These are phyloP conservation scores for Corythoichthys haematopterus DNA, from an alignment of 2,113 vertebrate species.

Conservation along the genomic window DNA sequence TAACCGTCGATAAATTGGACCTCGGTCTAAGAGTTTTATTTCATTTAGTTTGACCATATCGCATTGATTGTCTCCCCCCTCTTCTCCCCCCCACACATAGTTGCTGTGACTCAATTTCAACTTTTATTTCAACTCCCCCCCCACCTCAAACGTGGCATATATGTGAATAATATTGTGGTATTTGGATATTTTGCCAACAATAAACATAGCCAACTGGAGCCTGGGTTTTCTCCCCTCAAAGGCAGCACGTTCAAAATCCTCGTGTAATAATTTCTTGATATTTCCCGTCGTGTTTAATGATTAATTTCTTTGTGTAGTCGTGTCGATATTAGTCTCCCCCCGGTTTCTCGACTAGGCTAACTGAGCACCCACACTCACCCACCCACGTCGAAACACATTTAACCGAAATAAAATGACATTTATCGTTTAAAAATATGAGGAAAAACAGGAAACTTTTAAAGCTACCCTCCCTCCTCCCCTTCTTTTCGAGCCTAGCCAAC, in stretches of 20 bases:
- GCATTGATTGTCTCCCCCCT: slow-evolving; percentile 67
- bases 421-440: slow-evolving; percentile 6
- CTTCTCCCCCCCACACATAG: slow-evolving; percentile 41
- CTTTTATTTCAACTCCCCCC: slow-evolving; percentile 53
- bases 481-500: slow-evolving; percentile 6
- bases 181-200: background rate
- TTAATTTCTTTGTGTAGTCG: slow-evolving; percentile 80
- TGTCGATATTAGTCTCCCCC: slow-evolving; percentile 57
- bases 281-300: slow-evolving; percentile 69
- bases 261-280: slow-evolving; percentile 40
- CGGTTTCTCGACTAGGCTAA: slow-evolving; percentile 8
- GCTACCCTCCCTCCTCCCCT: slow-evolving; percentile 9
- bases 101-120: slow-evolving; percentile 60
- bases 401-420: slow-evolving; percentile 36
- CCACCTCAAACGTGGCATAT: slow-evolving; percentile 8
- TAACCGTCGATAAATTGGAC: slow-evolving; percentile 6
- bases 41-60: slow-evolving; percentile 45
- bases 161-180: slow-evolving; percentile 19
- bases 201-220: slow-evolving; percentile 12
- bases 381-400: slow-evolving; percentile 50
- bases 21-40: slow-evolving; percentile 14
- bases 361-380: slow-evolving; percentile 64
- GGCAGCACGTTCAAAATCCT: slow-evolving; percentile 23
- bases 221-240: background rate
- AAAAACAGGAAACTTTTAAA: slow-evolving; percentile 57